Evolutionary conservation across 92 coral and sea anemone species (phyloP).

Genomic region (Porites evermanni): DNA sequence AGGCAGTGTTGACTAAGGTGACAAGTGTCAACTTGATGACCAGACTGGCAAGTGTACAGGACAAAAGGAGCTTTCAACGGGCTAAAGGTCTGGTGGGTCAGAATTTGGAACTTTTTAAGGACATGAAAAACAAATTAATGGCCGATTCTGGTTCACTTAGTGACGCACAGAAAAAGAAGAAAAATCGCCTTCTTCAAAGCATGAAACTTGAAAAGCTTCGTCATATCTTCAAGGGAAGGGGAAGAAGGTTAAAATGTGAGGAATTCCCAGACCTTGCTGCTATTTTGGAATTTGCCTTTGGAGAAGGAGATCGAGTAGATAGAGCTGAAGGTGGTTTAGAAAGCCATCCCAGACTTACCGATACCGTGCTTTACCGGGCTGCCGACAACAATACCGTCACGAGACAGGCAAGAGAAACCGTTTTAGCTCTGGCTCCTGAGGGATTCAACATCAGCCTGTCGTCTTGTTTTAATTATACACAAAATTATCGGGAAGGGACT

Average conservation of each 20-base stretch:
- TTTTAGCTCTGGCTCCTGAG: conserved; percentile 63
- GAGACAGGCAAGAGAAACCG: conserved; percentile 63
- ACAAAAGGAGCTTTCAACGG: conserved; percentile 16
- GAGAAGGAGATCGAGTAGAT: conserved; percentile 54
- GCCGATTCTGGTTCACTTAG: not conserved
- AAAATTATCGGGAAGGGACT: conserved; percentile 63
- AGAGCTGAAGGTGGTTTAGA: conserved; percentile 67
- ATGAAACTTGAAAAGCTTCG: conserved; percentile 60
- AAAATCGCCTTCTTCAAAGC: conserved; percentile 40
- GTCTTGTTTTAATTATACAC: conserved; percentile 70
- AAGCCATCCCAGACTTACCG: conserved; percentile 74
- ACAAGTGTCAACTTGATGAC: conserved; percentile 41
- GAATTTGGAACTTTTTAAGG: conserved; percentile 17
- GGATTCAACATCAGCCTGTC: conserved; percentile 59
- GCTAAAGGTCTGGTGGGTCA: not conserved
- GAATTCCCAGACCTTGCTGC: conserved; percentile 75
- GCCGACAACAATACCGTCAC: conserved; percentile 58
- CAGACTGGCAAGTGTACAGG: conserved; percentile 7
- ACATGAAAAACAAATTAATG: conserved; percentile 5
- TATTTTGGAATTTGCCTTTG: conserved; percentile 69
- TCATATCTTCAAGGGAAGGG: conserved; percentile 41
- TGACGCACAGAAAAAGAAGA: conserved; percentile 25
- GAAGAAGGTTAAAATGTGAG: conserved; percentile 38
- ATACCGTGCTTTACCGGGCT: conserved; percentile 56
- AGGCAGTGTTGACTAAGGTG: conserved; percentile 14